Percentiles rank a stretch among this genome's conserved stretches.
phyloP scores from a whole-genome alignment of 2,888 invertebrate species.

The Caenorhabditis afra region DNA sequence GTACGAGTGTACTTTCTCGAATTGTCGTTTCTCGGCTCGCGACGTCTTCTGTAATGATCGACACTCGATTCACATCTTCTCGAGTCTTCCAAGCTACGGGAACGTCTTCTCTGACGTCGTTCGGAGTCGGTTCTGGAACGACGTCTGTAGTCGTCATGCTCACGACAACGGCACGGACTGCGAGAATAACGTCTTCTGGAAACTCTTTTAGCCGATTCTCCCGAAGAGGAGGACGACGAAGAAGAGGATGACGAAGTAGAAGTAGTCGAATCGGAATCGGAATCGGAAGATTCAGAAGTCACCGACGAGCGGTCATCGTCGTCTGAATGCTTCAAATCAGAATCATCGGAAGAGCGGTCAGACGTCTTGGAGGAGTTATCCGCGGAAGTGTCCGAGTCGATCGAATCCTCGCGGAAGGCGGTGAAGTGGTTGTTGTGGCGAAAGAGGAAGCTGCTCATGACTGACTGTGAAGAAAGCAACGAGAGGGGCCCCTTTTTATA shows the following conservation, averaged over 20 bases:
- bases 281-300: neutral
- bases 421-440: neutral
- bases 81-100: neutral
- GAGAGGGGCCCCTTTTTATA: neutral
- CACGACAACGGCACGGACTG: slow-evolving; percentile 9
- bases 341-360: neutral
- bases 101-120: neutral
- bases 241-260: slow-evolving; percentile 12
- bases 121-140: neutral
- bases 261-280: slow-evolving; percentile 1
- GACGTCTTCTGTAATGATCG: no score
- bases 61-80: neutral
- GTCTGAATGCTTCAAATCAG: neutral
- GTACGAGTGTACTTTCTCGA: no score
- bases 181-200: neutral
- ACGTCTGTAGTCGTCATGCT: neutral
- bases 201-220: neutral
- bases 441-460: neutral
- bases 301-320: slow-evolving; percentile 6
- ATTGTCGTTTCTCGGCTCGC: no score
- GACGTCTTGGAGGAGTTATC: neutral
- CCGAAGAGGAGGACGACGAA: neutral
- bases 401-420: neutral
- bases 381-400: neutral
- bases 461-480: neutral